Evolutionary conservation across 1,140 invertebrate genomes (phyloP).

Genomic region (Drosophila santomea): DNA sequence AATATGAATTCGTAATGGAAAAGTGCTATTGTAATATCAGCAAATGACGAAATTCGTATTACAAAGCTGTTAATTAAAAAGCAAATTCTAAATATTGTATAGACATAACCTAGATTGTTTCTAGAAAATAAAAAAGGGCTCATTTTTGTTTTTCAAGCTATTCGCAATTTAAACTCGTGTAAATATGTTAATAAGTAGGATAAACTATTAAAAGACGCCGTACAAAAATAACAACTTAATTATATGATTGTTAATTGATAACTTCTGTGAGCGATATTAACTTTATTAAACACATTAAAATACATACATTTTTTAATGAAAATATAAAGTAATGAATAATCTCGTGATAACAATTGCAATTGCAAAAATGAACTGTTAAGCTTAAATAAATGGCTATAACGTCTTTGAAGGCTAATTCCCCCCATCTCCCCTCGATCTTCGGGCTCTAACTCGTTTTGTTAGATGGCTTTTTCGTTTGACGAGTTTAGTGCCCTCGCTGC

Average conservation of each 20-base stretch:
- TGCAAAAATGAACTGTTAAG: slow-evolving; percentile 15
- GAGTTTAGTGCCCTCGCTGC: slow-evolving; percentile 32
- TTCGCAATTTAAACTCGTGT: background rate
- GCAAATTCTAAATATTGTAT: background rate
- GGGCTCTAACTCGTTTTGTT: slow-evolving; percentile 33
- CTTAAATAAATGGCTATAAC: slow-evolving; percentile 6
- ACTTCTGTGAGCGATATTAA: too few species aligned
- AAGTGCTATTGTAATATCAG: background rate
- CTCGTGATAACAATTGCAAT: slow-evolving; percentile 4
- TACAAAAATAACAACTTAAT: background rate
- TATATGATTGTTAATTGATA: slow-evolving; percentile 1
- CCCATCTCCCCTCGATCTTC: background rate
- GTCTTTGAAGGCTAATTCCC: slow-evolving; percentile 35
- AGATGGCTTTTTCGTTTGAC: slow-evolving; percentile 11
- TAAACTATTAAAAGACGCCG: background rate
- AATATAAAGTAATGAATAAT: background rate
- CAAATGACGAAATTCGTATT: slow-evolving; percentile 7
- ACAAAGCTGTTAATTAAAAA: background rate
- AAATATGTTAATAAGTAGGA: slow-evolving; percentile 7
- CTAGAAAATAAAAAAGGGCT: background rate
- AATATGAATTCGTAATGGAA: background rate
- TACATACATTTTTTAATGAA: background rate
- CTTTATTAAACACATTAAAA: background rate
- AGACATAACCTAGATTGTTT: background rate
- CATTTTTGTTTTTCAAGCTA: too few species aligned